Base-by-base conservation (phyloP, 2,888 invertebrate species). In the Pristionchus exspectatus region DNA sequence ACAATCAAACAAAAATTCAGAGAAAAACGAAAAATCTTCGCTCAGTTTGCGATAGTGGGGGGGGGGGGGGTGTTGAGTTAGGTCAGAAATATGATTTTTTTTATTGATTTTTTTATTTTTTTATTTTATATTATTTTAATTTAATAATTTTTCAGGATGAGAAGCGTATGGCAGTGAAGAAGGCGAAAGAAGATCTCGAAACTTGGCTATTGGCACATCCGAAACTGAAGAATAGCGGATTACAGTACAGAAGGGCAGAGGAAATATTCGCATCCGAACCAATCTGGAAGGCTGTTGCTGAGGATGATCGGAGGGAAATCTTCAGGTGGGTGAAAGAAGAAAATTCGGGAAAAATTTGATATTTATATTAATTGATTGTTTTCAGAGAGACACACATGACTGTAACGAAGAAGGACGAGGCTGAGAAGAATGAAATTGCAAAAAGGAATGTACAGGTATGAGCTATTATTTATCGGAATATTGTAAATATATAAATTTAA, bases 151-250 rank as follows among this genome's bases (percentile, higher is more conserved):
- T 59, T 14, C 24, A 96, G 95, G 99, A 99, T 95, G 98, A 98
- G 95, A 97, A 98, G 24, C 96, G 99, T 91, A 95, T 96, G 91
- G 97, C 97, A 94, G 97, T 97, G 14, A 99, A 99, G 95, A 98
- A 98, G 95, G 98, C 98, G 14, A 98, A 98, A 95, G 99, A 99
- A 96, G 98, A 97, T 95, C 96, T 99, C 87, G 99, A 99, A 95
- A 97, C 98, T 93, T 99, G 98, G 96, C 96, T 99, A 77, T 96
- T 98, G 95, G 95, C 94, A 63, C 97, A 97, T 90, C 98, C 98
- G 90, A 97, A 97, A 95, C 98, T 93, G 91, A 93, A 92, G 84
- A 77, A 95, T n/a, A 44, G 44, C 3, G 44, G n/a, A 30, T 54
- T 77, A 24, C 84, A 84, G 69, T 81, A 50, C n/a, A 86, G 54